Evolutionary conservation across 2,797 vertebrate genomes (phyloP).

Genomic region (Acropternis orthonyx): DNA sequence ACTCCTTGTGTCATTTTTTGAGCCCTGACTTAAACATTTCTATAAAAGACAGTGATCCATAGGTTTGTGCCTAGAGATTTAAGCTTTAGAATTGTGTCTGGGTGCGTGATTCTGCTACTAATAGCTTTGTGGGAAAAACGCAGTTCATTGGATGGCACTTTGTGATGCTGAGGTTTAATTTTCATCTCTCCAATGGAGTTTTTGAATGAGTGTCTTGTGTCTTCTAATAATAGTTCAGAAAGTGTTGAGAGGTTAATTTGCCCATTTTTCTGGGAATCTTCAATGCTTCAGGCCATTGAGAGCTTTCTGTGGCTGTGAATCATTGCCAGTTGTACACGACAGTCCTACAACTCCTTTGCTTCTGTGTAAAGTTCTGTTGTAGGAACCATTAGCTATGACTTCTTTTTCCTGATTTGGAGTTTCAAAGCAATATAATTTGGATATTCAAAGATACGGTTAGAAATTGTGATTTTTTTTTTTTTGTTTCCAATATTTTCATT

Average conservation of each 20-base stretch:
- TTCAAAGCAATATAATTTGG: background rate
- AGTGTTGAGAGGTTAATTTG: background rate
- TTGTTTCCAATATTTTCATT: background rate
- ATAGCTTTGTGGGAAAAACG: background rate
- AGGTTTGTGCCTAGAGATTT: background rate
- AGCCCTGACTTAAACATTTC: background rate
- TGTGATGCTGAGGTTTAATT: background rate
- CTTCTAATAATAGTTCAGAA: background rate
- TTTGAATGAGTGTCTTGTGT: background rate
- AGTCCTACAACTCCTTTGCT: background rate
- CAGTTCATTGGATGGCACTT: background rate
- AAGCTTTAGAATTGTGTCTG: background rate
- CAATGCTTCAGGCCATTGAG: background rate
- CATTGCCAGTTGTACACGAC: fast-evolving
- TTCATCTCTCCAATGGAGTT: background rate
- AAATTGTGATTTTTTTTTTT: background rate
- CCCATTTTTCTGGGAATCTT: background rate
- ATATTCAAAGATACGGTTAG: background rate
- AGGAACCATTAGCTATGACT: background rate
- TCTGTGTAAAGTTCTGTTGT: background rate
- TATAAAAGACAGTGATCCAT: background rate
- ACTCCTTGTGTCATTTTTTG: background rate
- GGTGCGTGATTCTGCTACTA: background rate
- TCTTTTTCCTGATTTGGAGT: background rate
- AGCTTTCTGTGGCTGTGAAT: background rate